Base-by-base conservation (phyloP, 2,113 vertebrate genomes). In the Pithys albifrons region DNA sequence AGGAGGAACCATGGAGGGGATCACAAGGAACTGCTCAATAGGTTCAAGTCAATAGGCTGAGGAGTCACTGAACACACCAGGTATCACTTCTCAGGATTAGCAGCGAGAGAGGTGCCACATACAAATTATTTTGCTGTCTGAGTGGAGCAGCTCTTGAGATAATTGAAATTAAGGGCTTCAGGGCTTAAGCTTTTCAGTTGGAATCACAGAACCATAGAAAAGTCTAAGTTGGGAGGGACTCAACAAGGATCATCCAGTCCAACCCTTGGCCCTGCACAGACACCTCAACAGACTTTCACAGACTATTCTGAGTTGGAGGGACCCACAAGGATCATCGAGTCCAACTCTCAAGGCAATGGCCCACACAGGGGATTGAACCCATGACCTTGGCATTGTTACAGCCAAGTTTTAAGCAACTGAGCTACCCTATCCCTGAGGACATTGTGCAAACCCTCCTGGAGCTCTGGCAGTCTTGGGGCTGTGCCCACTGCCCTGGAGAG, bases 171-270 rank as follows among this genome's bases (percentile, higher is more conserved):
- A 83, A 85, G 31, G 57, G 46, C 45, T 71, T 61, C 27, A 52
- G n/a, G 73, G 35, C 72, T 86, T 31, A 39, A 69, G 74, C 54
- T 76, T 51, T 64, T 66, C 49, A 27, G 27, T 2, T 85, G 52
- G 66, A 82, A 78, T n/a, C 14, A 24, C 20, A 46, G 65, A 69
- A 76, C 43, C n/a, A 45, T 10, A 27, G 55, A 55, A 41, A 23
- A 62, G 55, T 35, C 64, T 35, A 25, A 62, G 25, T 12, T 29
- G 16, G n/a, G 59, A 74, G 45, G 27, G 15, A 81, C 3, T 12
- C 23, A 2, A 2, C 10, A 27, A 0, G 24, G 48, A 27, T 27
- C 55, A 41, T 0, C 16, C 22, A 48, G 62, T 3, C 0, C 62
- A 20, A 0, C 9, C 0, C 46, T 19, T 12, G 14, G 3, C 54